Evolutionary conservation across 2,797 vertebrate species (phyloP).

Genomic region (Lagodon rhomboides): DNA sequence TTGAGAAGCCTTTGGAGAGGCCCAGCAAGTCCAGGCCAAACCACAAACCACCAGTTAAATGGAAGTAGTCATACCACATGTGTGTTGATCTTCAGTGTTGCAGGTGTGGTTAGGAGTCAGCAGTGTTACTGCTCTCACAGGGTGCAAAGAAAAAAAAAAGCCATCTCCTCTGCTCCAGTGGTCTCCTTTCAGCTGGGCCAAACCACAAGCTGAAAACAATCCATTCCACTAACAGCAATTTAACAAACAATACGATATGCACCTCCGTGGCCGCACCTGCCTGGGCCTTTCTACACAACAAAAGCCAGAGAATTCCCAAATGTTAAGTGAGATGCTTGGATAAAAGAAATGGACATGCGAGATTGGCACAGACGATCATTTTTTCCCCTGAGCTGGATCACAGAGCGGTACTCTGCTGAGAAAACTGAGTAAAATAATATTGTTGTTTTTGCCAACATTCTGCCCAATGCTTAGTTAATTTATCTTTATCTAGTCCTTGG

Average conservation of each 20-base stretch:
- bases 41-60: constrained; percentile 64
- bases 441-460: constrained; percentile 27
- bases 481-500: constrained; percentile 23
- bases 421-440: not conserved
- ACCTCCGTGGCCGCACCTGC: constrained; percentile 46
- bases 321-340: constrained; percentile 6
- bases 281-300: constrained; percentile 13
- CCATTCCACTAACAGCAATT: not conserved
- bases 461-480: constrained; percentile 21
- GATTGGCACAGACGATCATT: constrained; percentile 8
- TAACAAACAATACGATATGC: constrained; percentile 11
- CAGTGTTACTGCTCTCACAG: constrained; percentile 33
- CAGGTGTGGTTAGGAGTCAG: constrained; percentile 52
- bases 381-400: not conserved
- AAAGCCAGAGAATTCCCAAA: constrained; percentile 26
- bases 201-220: constrained; percentile 50
- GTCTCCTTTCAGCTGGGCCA: constrained; percentile 17
- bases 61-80: constrained; percentile 34
- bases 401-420: not conserved
- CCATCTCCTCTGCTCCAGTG: constrained; percentile 27
- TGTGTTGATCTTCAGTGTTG: constrained; percentile 29
- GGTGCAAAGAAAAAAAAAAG: constrained; percentile 13
- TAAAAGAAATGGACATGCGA: not conserved
- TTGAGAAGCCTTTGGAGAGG: constrained; percentile 14
- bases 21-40: constrained; percentile 53